Evolutionary conservation across 2,113 vertebrate genomes (phyloP).

Genomic region (Oostethus manadensis): DNA sequence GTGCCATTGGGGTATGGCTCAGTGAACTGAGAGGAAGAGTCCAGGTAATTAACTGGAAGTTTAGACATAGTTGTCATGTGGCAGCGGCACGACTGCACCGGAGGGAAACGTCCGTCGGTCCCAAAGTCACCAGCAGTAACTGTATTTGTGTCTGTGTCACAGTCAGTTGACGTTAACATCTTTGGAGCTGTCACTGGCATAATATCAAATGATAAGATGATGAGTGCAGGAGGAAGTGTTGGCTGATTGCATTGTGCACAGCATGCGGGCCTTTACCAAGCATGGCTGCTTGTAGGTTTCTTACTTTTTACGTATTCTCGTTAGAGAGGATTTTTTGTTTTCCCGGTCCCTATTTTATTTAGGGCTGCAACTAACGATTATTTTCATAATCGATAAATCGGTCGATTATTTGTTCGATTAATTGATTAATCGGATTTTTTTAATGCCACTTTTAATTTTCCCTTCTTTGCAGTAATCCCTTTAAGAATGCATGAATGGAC

Average conservation of each 20-base stretch:
- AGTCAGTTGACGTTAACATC: slow-evolving; percentile 16
- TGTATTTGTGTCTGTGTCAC: slow-evolving; percentile 29
- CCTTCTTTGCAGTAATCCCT: no score
- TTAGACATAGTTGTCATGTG: slow-evolving; percentile 42
- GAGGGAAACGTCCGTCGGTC: slow-evolving; percentile 41
- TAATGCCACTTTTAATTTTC: no score
- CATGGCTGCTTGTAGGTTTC: slow-evolving; percentile 2
- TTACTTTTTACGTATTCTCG: not conserved
- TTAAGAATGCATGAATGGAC: no score
- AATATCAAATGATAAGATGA: slow-evolving; percentile 20
- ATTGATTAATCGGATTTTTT: no score
- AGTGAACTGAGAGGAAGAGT: slow-evolving; percentile 59
- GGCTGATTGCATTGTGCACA: not conserved
- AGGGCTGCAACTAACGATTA: no score
- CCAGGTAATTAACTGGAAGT: slow-evolving; percentile 66
- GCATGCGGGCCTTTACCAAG: not conserved
- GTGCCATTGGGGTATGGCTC: slow-evolving; percentile 35
- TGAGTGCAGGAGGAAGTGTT: slow-evolving; percentile 2
- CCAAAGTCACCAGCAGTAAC: slow-evolving; percentile 47
- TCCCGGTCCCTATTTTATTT: no score
- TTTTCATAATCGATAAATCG: no score
- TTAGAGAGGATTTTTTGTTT: no score
- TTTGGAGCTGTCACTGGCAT: slow-evolving; percentile 13
- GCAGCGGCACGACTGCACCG: slow-evolving; percentile 35
- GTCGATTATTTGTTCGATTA: no score